Percentiles rank a stretch among this genome's conserved stretches.
Conservation (phyloP, 2,113 vertebrate species). For the Brachirus orientalis region DNA sequence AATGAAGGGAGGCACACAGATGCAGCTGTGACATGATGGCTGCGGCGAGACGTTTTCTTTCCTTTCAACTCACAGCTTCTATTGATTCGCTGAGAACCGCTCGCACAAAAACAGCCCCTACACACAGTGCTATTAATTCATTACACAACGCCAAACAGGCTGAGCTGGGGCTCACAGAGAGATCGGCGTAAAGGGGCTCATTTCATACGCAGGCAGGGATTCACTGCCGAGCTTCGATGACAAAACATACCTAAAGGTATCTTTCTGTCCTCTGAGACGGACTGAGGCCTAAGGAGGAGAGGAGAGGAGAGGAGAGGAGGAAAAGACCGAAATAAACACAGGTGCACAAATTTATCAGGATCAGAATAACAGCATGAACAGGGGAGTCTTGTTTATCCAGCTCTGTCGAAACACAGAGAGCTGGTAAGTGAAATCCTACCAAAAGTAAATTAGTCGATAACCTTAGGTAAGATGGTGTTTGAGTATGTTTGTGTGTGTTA, state of each 20-base stretch:
- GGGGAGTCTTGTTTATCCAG: conserved; percentile 47
- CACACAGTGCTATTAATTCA: conserved; percentile 27
- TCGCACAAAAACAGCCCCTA: conserved; percentile 3
- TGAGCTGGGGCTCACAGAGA: conserved; percentile 18
- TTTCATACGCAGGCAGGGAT: conserved; percentile 30
- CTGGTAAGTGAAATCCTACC: conserved; percentile 46
- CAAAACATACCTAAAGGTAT: conserved; percentile 34
- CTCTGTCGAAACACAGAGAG: conserved; percentile 18
- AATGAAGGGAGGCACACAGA: conserved; percentile 37
- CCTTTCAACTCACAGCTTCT: conserved; percentile 33
- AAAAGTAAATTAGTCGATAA: conserved; percentile 58
- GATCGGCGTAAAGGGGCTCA: conserved; percentile 11
- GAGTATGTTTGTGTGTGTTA: conserved; percentile 11
- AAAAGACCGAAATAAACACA: conserved; percentile 17
- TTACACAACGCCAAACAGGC: conserved; percentile 19
- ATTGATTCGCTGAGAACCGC: conserved; percentile 57
- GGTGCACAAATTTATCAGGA: conserved; percentile 24
- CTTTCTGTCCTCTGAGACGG: conserved; percentile 31
- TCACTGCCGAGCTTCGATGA: conserved; percentile 24
- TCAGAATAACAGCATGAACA: conserved; percentile 39
- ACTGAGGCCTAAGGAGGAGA: conserved; percentile 20
- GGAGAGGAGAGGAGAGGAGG: background rate
- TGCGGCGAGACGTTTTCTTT: conserved; percentile 42
- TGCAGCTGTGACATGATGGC: conserved; percentile 27
- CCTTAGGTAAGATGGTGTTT: conserved; percentile 51